Base-by-base conservation (phyloP, 2,113 vertebrate species). In the Connochaetes taurinus region DNA sequence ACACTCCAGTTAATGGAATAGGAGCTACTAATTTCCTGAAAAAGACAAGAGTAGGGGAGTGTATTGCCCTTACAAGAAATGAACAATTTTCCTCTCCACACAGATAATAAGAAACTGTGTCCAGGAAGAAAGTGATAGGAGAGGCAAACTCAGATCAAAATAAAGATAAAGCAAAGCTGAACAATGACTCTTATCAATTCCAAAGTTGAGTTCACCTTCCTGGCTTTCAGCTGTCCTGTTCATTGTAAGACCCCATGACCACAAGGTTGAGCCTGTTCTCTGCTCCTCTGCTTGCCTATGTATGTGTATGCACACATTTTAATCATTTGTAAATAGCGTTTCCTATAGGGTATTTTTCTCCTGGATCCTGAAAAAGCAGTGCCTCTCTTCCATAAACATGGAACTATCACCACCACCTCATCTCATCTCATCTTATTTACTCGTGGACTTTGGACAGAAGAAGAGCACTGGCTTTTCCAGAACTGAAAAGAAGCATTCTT, bases 71-170 rank as follows among this genome's bases (percentile, higher is more conserved):
- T 90, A 57, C 16, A 60, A 7, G 82, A 62, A 93, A 83, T 0
- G 16, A 96, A 64, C 76, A 95, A 50, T 97, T 98, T 98, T 97
- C 95, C 98, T 96, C 62, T 95, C 96, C 86, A 43, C 43, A 62
- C 86, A 97, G 76, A 82, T 57, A 97, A 81, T 96, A 96, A 97
- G 89, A 97, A 87, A 81, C 96, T 92, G 94, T 89, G 64, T 95
- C 80, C 95, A 94, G 91, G 95, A 78, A 97, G 88, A 98, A 98
- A 98, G 87, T 31, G 97, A 97, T 90, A 97, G 96, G 96, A 97
- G 92, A 97, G 91, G 14, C 89, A 97, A 21, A 50, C n/a, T 90
- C 76, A 89, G 89, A 95, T 95, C 97, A 43, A 94, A 95, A 94
- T 10, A 74, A 96, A 97, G 62, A 94, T 76, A 94, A 97, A 97